Evolutionary conservation across 2,113 vertebrate species (phyloP).

Genomic region (Acrocephalus arundinaceus): DNA sequence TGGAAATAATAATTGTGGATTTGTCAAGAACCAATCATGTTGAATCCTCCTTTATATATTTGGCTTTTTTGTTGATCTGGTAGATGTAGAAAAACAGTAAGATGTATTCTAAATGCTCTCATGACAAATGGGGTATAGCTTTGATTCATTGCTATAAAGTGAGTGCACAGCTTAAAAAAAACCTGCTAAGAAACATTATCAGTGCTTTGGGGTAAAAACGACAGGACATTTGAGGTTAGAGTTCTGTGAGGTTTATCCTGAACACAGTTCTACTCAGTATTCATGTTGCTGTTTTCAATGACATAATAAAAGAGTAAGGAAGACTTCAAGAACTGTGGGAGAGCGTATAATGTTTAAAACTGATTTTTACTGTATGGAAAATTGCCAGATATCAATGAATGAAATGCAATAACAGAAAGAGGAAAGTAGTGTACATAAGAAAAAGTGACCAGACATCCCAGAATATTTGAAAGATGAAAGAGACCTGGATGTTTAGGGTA

Average conservation of each 20-base stretch:
- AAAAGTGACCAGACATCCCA: background rate
- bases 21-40: background rate
- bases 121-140: background rate
- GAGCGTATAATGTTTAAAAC: background rate
- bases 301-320: background rate
- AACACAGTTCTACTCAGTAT: background rate
- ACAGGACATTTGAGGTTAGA: background rate
- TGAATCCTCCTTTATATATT: background rate
- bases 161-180: background rate
- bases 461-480: background rate
- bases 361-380: background rate
- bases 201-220: background rate
- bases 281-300: background rate
- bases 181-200: background rate
- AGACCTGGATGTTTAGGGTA: background rate
- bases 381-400: background rate
- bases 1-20: background rate
- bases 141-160: background rate
- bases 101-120: background rate
- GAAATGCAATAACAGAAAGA: background rate
- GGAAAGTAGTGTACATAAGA: background rate
- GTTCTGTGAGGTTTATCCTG: background rate
- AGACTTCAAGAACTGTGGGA: background rate
- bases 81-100: background rate
- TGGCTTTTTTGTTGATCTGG: background rate